Base-by-base conservation (phyloP, 1,140 invertebrate species). In the Aphidius ervi region DNA sequence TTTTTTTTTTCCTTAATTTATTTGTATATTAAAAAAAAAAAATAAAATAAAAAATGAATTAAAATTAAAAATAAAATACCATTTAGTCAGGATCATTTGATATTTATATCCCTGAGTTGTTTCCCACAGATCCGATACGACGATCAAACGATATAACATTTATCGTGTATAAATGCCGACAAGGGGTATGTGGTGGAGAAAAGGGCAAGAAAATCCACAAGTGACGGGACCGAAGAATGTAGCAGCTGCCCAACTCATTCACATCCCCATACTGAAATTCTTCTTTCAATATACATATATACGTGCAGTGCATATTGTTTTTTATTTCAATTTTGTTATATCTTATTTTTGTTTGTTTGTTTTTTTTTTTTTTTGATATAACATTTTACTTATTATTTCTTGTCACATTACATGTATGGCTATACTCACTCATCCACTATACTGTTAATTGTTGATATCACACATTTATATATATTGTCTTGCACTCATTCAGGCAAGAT, bases 231-330 rank as follows among this genome's bases (percentile, higher is more conserved):
- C 71, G 61, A 72, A 73, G 74, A 76, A 75, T 76, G 74, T 71
- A 71, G 75, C 76, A 77, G 76, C 75, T 75, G 76, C 72, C 70
- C 69, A 67, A 67, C 74, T 77, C 76, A 78, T 78, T 78, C 76
- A 78, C 73, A 73, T 76, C 66, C 69, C 68, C 68, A 66, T 65
- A 64, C 69, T 68, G 73, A 73, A 78, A 76, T 78, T 77, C 49
- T 46, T 57, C 45, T 46, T 45, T 45, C 43, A 31, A 31, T 1
- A 31, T 31, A 31, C 4, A 31, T 31, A 31, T 31, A 31, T 31
- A 31, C 23, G 23, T 31, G 23, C 23, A 31, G 23, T 31, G 23
- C 23, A 31, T 31, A 31, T 1, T 31, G 23, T 31, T 31, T 31
- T 31, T 31, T 31, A 3, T 3, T 31, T 31, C 23, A 31, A 31